These are phyloP conservation scores for Bursaphelenchus okinawaensis DNA, from an alignment of 2,888 invertebrate genomes.

Conservation along the genomic window DNA sequence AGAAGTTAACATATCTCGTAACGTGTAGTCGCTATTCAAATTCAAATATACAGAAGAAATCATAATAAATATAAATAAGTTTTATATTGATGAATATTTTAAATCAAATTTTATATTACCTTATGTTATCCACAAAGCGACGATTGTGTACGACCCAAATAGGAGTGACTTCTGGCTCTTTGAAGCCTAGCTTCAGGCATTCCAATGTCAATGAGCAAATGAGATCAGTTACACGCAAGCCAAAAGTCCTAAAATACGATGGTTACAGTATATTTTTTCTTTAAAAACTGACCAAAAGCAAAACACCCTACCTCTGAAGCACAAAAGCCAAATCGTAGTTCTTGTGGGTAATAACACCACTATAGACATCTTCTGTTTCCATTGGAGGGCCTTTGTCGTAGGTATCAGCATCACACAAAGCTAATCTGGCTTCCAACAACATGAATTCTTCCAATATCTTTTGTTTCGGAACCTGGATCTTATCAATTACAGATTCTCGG, in stretches of 20 bases:
- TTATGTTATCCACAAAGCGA: constrained; percentile 18
- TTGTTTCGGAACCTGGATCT: background rate
- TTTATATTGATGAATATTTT: too few species aligned
- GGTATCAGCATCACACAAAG: constrained; percentile 23
- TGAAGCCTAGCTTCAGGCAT: constrained; percentile 26
- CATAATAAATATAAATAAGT: too few species aligned
- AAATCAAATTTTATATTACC: too few species aligned
- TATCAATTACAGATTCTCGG: background rate
- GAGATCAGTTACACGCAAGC: constrained; percentile 27
- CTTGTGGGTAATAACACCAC: constrained; percentile 30
- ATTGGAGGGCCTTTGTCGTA: constrained; percentile 35
- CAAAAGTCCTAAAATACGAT: constrained; percentile 33
- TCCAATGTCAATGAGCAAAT: constrained; percentile 32
- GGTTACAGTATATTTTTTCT: background rate
- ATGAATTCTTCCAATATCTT: constrained; percentile 27
- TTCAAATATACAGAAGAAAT: too few species aligned
- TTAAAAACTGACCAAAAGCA: too few species aligned
- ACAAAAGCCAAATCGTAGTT: constrained; percentile 44
- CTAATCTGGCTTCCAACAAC: constrained; percentile 30
- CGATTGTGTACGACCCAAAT: constrained; percentile 24
- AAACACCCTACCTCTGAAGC: constrained; percentile 26
- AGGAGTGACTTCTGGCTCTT: constrained; percentile 14
- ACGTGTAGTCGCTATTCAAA: too few species aligned
- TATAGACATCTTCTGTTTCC: constrained; percentile 29
- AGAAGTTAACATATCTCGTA: too few species aligned